Evolutionary conservation across 2,888 invertebrate species (phyloP).

Genomic region (Zaprionus lineosus): DNA sequence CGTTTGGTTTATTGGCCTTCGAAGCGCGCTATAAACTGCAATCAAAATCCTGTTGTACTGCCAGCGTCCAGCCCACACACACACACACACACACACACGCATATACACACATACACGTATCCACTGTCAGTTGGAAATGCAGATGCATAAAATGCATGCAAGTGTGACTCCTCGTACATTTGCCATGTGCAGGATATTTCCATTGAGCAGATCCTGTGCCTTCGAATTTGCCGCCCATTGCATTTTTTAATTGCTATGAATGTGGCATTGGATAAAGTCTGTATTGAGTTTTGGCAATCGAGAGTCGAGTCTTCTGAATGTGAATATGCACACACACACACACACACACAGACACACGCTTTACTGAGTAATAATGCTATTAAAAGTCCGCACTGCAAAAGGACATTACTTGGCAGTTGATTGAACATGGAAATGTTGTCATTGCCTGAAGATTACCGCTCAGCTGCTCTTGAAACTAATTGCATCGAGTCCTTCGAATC

Average conservation of each 20-base stretch:
- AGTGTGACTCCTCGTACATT: background rate
- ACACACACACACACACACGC: background rate
- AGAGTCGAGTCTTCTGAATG: background rate
- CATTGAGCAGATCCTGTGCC: constrained; percentile 16
- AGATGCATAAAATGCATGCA: no score
- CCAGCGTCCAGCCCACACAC: background rate
- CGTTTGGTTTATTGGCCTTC: constrained; percentile 1
- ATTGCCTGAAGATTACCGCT: no score
- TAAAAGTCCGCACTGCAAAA: no score
- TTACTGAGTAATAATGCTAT: no score
- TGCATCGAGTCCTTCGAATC: no score
- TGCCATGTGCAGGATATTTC: constrained; percentile 10
- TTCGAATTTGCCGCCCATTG: constrained; percentile 21
- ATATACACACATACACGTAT: background rate
- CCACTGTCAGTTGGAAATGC: no score
- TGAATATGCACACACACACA: background rate
- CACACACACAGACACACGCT: no score
- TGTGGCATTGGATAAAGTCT: constrained; percentile 1
- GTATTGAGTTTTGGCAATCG: background rate
- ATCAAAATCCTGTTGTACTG: background rate
- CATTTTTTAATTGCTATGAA: constrained; percentile 30
- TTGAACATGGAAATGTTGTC: no score
- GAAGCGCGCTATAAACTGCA: background rate
- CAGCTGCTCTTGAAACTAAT: no score
- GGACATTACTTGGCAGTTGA: no score